Base-by-base conservation (phyloP, 2,888 invertebrate species). In the Torymus texanus region DNA sequence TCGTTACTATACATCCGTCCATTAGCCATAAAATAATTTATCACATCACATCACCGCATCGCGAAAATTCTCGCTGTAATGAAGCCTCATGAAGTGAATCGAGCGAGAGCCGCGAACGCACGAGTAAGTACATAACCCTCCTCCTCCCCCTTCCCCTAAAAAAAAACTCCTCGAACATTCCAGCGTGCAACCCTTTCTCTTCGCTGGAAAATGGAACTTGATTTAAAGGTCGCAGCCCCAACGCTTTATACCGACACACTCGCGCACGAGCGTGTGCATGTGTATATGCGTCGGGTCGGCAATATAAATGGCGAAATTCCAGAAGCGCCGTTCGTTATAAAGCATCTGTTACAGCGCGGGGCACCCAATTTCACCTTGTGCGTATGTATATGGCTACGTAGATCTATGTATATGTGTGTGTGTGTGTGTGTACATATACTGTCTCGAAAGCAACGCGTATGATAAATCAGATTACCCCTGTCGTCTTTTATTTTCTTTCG, bases 301-400 rank as follows among this genome's bases (percentile, higher is more conserved):
- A 41, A 24, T 62, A 62, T 29, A 53, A 83, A 84, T 79, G 81
- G 83, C 77, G 81, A 82, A 75, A 84, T 84, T 83, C 83, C 83
- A 78, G 75, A 50, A 79, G 81, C 65, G 41, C 41, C 41, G 41
- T 41, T 41, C 41, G 41, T 41, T 41, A 41, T 41, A 41, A 41
- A 41, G 41, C 41, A 41, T 41, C 41, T 41, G 41, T 41, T 41
- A 41, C 41, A 5, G 41, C 41, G 41, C 41, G 8, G 8, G 41
- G 41, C 41, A 41, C 41, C 41, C 41, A 41, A 41, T 41, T 41
- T 41, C 41, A 41, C 41, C 41, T 41, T 41, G 41, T 41, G 41
- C 41, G 41, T 41, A 41, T 41, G 21, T 21, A 41, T 41, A 41
- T 8, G 41, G 10, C 41, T 41, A 8, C 41, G 10, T 41, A 8